A percentile compares a stretch with the other conserved stretches of the same genome.
These are phyloP conservation scores for Ambastaia sidthimunki DNA, from an alignment of 2,797 vertebrate genomes.

Conservation along the genomic window DNA sequence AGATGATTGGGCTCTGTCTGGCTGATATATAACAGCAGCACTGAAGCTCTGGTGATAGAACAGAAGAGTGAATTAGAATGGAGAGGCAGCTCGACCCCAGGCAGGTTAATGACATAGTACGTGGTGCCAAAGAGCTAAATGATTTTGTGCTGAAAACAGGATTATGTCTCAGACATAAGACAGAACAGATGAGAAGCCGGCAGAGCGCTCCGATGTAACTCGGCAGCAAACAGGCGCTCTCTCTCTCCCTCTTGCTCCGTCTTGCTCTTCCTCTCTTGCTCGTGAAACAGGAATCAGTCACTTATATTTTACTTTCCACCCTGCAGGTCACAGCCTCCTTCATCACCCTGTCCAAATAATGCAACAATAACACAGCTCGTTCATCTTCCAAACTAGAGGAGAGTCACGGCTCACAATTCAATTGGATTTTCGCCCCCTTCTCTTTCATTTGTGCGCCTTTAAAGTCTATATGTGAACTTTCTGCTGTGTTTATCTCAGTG, in stretches of 20 bases:
- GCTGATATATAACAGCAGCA: conserved; percentile 60
- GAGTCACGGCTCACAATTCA: conserved; percentile 58
- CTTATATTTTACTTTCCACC: conserved; percentile 59
- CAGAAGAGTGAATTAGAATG: conserved; percentile 57
- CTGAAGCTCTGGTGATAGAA: conserved; percentile 47
- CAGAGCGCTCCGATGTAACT: conserved; percentile 39
- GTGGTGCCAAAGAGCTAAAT: conserved; percentile 60
- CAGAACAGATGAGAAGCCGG: conserved; percentile 54
- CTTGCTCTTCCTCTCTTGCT: conserved; percentile 22
- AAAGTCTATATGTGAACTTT: conserved; percentile 24
- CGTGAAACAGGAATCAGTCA: conserved; percentile 55
- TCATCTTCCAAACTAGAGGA: conserved; percentile 62
- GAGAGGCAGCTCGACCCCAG: conserved; percentile 49
- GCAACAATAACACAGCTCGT: conserved; percentile 59
- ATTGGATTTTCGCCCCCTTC: conserved; percentile 58
- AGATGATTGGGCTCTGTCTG: conserved; percentile 62
- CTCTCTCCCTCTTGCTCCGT: conserved; percentile 9
- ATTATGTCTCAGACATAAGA: conserved; percentile 57
- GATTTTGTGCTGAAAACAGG: conserved; percentile 61
- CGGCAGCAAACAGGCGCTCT: conserved; percentile 20
- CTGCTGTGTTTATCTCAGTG: conserved; percentile 37
- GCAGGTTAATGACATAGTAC: conserved; percentile 59
- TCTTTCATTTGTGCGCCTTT: conserved; percentile 49
- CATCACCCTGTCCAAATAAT: conserved; percentile 63
- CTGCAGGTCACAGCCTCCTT: conserved; percentile 55